These are phyloP conservation scores for Pangasius mekongensis DNA, from an alignment of 2,797 vertebrate genomes.

Conservation along the genomic window DNA sequence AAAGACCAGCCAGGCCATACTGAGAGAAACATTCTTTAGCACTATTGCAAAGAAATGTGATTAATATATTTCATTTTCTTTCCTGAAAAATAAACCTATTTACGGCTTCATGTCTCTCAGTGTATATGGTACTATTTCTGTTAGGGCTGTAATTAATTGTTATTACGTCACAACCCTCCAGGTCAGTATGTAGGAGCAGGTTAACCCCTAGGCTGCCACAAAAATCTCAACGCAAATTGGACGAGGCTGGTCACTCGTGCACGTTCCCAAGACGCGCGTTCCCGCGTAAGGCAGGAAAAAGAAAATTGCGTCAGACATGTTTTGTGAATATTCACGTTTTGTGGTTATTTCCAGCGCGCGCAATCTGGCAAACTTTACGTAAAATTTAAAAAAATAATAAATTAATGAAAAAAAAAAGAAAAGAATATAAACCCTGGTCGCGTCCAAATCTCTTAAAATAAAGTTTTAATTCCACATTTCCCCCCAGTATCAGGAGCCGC, in stretches of 20 bases:
- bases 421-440: no score
- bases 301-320: not conserved
- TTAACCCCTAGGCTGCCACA: not conserved
- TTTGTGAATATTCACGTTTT: not conserved
- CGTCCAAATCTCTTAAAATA: not conserved
- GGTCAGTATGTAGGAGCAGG: not conserved
- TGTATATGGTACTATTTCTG: not conserved
- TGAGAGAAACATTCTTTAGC: not conserved
- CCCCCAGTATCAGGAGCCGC: not conserved
- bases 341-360: not conserved
- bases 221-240: not conserved
- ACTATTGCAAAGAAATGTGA: not conserved
- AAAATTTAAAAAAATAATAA: not conserved
- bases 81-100: not conserved
- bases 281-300: conserved; percentile 1
- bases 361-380: not conserved
- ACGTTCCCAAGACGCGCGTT: conserved; percentile 31
- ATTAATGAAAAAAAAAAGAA: not conserved
- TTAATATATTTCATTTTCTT: not conserved
- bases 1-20: no score
- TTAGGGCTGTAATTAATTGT: not conserved
- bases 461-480: not conserved
- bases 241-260: conserved; percentile 53
- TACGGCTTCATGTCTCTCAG: not conserved
- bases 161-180: not conserved